These are phyloP conservation scores for Polyommatus icarus DNA, from an alignment of 2,888 invertebrate species.

Conservation along the genomic window DNA sequence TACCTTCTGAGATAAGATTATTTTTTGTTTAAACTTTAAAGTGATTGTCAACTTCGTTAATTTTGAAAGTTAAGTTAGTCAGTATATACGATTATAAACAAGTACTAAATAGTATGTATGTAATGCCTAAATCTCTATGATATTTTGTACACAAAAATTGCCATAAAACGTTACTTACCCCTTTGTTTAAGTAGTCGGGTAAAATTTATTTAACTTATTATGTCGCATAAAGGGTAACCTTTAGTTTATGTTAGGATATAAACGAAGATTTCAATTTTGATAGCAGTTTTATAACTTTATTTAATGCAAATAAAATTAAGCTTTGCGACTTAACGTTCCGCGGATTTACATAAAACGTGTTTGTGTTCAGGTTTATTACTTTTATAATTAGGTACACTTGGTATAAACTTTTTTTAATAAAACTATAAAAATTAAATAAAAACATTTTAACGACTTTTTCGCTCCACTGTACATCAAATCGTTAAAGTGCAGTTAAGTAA, in stretches of 20 bases:
- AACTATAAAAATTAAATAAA: background rate
- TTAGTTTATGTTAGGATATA: conserved; percentile 29
- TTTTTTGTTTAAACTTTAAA: background rate
- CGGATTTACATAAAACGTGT: conserved; percentile 26
- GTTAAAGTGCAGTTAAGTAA: background rate
- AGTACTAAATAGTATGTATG: background rate
- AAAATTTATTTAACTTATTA: conserved; percentile 39
- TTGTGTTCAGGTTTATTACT: conserved; percentile 24
- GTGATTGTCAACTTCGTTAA: no score
- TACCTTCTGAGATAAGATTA: background rate
- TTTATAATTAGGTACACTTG: conserved; percentile 12
- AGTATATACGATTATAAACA: background rate
- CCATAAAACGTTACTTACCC: background rate
- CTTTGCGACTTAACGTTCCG: conserved; percentile 3
- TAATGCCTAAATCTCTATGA: background rate
- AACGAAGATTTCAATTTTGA: conserved; percentile 29
- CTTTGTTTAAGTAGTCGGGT: conserved; percentile 37
- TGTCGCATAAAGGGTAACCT: conserved; percentile 6
- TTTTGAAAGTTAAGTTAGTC: no score
- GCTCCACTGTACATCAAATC: background rate
- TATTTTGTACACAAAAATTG: background rate
- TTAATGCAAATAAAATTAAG: conserved; percentile 30
- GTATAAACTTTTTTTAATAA: background rate
- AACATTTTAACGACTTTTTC: background rate
- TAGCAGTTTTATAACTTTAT: conserved; percentile 27